Conservation (phyloP, 2,888 invertebrate species). For the Xestia ashworthii region DNA sequence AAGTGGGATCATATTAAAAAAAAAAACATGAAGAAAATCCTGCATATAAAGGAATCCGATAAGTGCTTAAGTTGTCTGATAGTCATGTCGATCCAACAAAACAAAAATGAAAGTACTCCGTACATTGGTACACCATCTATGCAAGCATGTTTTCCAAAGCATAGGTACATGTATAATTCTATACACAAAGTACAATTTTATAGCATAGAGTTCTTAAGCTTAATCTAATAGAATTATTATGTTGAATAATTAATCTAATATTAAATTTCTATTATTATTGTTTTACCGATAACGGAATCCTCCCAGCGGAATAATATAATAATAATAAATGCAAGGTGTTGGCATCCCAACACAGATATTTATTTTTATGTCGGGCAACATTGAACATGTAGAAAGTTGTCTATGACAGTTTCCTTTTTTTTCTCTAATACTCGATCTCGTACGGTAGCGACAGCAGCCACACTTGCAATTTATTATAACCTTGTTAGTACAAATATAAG, state of each 20-base stretch:
- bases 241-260: too few species aligned
- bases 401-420: too few species aligned
- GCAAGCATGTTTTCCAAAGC: neutral
- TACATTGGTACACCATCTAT: neutral
- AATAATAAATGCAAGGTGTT: too few species aligned
- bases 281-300: slow-evolving; percentile 15
- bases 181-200: too few species aligned
- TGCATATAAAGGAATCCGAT: neutral
- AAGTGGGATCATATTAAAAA: slow-evolving; percentile 7
- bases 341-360: too few species aligned
- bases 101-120: neutral
- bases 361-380: too few species aligned
- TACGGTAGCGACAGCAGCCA: too few species aligned
- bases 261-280: neutral
- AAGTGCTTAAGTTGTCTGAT: slow-evolving; percentile 9
- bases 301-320: slow-evolving; percentile 16
- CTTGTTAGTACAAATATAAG: too few species aligned
- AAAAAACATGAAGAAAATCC: slow-evolving; percentile 1
- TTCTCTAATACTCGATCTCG: too few species aligned
- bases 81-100: slow-evolving; percentile 14
- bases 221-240: neutral
- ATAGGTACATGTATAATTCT: too few species aligned
- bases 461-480: too few species aligned
- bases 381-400: too few species aligned
- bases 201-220: neutral